These are phyloP conservation scores for Minunthozetes semirufus DNA, from an alignment of 2,888 invertebrate species.

Conservation along the genomic window DNA sequence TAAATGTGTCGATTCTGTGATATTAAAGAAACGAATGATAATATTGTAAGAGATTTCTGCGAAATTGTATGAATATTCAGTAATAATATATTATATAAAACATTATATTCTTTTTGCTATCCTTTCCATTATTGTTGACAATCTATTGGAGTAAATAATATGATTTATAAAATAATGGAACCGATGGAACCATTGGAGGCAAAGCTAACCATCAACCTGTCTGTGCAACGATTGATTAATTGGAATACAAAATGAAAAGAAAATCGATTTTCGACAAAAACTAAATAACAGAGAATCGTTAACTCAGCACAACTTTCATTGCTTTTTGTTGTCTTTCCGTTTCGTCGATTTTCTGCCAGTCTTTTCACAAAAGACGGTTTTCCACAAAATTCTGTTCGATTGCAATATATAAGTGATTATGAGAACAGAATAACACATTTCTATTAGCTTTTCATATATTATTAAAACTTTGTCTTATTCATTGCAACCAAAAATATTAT, in stretches of 20 bases:
- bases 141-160: not conserved
- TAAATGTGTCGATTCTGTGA: too few species aligned
- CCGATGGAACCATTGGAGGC: too few species aligned
- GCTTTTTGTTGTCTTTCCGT: not conserved
- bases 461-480: not conserved
- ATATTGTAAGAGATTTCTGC: too few species aligned
- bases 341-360: not conserved
- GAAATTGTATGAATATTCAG: too few species aligned
- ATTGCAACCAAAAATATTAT: too few species aligned
- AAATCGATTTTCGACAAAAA: not conserved
- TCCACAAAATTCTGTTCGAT: not conserved
- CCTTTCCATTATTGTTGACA: not conserved
- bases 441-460: not conserved
- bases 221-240: not conserved
- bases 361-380: not conserved
- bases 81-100: too few species aligned
- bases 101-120: not conserved
- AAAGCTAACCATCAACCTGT: not conserved
- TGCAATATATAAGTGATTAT: not conserved
- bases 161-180: not conserved
- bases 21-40: too few species aligned
- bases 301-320: not conserved
- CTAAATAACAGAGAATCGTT: not conserved
- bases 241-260: slow-evolving; percentile 4
- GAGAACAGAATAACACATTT: not conserved